Evolutionary conservation across 2,888 invertebrate species (phyloP).

Genomic region (Dendrolimus houi): DNA sequence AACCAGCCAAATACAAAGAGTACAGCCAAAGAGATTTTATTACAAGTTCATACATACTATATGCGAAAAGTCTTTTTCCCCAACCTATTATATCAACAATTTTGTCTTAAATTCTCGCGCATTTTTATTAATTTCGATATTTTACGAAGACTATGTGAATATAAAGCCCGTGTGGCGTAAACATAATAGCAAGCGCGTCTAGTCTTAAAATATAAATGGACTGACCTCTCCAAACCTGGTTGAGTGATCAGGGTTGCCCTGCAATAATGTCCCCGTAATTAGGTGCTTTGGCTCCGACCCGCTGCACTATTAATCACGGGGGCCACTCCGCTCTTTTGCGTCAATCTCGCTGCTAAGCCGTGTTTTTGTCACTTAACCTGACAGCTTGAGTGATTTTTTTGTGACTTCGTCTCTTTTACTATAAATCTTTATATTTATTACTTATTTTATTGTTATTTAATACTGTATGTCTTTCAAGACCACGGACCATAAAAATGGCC

Average conservation of each 20-base stretch:
- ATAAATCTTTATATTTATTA: not conserved
- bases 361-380: conserved; percentile 20
- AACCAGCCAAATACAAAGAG: no score
- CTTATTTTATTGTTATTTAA: no score
- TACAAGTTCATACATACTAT: no score
- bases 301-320: conserved; percentile 8
- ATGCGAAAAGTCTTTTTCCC: no score
- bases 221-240: not conserved
- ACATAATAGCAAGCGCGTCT: not conserved
- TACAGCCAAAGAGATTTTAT: no score
- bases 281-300: not conserved
- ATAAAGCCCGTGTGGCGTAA: no score
- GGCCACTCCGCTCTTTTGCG: conserved; percentile 13
- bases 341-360: conserved; percentile 15
- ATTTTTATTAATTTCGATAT: no score
- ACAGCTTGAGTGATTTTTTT: conserved; percentile 6
- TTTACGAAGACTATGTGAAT: no score
- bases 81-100: no score
- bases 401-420: not conserved
- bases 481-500: no score
- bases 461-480: no score
- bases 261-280: not conserved
- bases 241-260: not conserved
- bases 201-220: not conserved
- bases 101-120: no score